phyloP scores from a whole-genome alignment of 1,140 invertebrate species.

The Archivesica marissinica region DNA sequence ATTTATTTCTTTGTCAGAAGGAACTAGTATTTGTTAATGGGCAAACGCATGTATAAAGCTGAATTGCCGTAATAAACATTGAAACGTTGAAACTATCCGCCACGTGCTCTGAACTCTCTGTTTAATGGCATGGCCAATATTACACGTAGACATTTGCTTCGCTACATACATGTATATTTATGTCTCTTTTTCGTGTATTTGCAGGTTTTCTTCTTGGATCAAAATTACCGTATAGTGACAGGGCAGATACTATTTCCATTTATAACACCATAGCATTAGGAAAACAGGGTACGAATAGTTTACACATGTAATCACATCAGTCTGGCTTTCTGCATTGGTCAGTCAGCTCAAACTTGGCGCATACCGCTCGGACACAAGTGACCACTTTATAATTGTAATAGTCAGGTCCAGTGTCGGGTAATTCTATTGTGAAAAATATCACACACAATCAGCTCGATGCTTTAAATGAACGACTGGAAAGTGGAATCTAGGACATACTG shows the following conservation, averaged over 20 bases:
- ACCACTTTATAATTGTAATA: neutral
- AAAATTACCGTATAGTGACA: neutral
- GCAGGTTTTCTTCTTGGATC: neutral
- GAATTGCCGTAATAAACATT: too few species aligned
- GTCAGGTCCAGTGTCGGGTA: neutral
- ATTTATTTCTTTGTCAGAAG: too few species aligned
- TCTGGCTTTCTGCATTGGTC: neutral
- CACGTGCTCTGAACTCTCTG: neutral
- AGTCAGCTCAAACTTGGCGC: neutral
- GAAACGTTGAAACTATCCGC: neutral
- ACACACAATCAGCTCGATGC: neutral
- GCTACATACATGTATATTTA: neutral
- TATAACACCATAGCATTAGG: constrained; percentile 13
- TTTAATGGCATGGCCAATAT: neutral
- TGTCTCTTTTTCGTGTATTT: neutral
- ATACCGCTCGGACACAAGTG: neutral
- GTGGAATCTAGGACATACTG: neutral
- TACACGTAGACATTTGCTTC: neutral
- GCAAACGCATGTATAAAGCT: neutral
- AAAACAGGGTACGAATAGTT: neutral
- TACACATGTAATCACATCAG: neutral
- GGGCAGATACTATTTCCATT: neutral
- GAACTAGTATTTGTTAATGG: neutral
- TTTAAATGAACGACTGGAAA: neutral
- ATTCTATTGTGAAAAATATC: neutral